Evolutionary conservation across 2,888 invertebrate genomes (phyloP).

Genomic region (Polymixis lichenea): DNA sequence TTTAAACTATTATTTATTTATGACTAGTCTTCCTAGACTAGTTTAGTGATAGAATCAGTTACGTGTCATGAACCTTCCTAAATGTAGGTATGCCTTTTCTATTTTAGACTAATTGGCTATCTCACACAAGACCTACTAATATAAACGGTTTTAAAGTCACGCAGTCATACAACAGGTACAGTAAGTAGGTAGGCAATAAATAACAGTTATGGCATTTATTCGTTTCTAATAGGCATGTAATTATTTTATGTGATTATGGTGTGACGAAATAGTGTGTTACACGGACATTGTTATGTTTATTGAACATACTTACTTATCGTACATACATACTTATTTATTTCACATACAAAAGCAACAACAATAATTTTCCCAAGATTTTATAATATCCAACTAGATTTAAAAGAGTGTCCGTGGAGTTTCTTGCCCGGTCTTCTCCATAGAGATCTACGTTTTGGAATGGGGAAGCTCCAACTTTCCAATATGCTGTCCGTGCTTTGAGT

Average conservation of each 20-base stretch:
- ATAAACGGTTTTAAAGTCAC: conserved; percentile 45
- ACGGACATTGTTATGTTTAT: conserved; percentile 39
- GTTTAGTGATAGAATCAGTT: background rate
- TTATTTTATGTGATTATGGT: conserved; percentile 36
- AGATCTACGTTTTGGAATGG: too few species aligned
- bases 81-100: background rate
- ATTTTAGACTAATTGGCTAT: conserved; percentile 2
- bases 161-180: conserved; percentile 21
- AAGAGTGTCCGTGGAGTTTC: too few species aligned
- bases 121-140: conserved; percentile 19
- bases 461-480: too few species aligned
- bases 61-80: background rate
- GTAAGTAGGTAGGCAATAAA: conserved; percentile 42
- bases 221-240: conserved; percentile 45
- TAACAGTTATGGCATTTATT: conserved; percentile 59
- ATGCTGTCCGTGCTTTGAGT: too few species aligned
- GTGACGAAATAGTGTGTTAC: conserved; percentile 41
- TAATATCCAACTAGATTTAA: too few species aligned
- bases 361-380: too few species aligned
- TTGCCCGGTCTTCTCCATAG: too few species aligned
- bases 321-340: too few species aligned
- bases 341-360: too few species aligned
- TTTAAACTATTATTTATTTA: too few species aligned
- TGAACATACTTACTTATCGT: conserved; percentile 26
- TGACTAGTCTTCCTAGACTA: background rate